Percentiles rank a stretch among this genome's conserved stretches.
Conservation (phyloP, 1,140 invertebrate genomes). For the Samia ricini region DNA sequence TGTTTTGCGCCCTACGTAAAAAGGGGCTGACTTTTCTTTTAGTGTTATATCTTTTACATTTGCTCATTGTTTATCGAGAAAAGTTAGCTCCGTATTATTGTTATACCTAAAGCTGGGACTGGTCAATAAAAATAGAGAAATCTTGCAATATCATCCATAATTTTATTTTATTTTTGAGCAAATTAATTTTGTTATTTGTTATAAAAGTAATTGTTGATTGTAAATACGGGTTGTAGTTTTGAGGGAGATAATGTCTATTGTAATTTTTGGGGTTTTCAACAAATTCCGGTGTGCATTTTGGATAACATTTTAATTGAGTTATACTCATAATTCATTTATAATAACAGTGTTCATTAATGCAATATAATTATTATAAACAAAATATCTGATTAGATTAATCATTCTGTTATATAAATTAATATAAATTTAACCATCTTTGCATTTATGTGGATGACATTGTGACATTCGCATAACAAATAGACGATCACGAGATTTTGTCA, state of each 20-base stretch:
- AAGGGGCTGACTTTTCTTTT: no score
- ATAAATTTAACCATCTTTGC: neutral
- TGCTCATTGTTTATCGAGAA: no score
- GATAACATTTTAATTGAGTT: neutral
- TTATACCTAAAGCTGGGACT: no score
- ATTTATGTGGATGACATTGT: neutral
- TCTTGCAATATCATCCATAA: neutral
- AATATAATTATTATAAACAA: neutral
- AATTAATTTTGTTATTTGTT: conserved; percentile 7
- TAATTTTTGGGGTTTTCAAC: neutral
- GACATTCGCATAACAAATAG: neutral
- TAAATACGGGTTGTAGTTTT: neutral
- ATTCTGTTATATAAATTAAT: neutral
- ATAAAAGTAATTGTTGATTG: neutral
- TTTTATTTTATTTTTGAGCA: neutral
- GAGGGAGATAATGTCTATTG: neutral
- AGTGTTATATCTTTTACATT: no score
- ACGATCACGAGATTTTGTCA: neutral
- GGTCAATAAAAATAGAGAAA: no score
- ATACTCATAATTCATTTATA: neutral
- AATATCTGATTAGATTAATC: neutral
- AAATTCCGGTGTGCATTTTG: neutral
- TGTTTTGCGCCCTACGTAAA: no score
- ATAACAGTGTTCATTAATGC: neutral
- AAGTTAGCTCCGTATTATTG: no score